phyloP scores from a whole-genome alignment of 2,888 invertebrate species.

The Lasioglossum morio region DNA sequence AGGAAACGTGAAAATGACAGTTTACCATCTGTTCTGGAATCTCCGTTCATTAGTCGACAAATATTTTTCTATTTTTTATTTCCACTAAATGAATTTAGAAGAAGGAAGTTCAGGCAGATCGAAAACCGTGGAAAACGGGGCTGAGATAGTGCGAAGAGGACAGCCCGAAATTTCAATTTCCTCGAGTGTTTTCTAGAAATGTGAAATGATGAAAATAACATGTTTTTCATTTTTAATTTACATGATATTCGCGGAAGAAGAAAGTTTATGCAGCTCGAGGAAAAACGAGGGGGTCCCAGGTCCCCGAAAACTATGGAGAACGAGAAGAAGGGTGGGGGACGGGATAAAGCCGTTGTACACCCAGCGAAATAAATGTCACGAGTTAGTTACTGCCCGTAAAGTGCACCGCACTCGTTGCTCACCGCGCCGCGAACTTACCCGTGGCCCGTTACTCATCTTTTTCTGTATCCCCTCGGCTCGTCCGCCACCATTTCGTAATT shows the following conservation, averaged over 20 bases:
- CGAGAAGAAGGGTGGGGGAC: conserved; percentile 36
- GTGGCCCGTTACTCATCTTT: conserved; percentile 67
- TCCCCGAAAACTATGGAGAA: conserved; percentile 19
- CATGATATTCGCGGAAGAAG: background rate
- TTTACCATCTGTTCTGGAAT: too few relatives aligned
- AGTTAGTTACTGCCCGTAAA: conserved; percentile 72
- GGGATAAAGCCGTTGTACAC: conserved; percentile 63
- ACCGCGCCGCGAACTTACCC: conserved; percentile 62
- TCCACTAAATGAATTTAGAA: background rate
- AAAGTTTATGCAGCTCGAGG: background rate
- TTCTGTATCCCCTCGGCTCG: conserved; percentile 37
- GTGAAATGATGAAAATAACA: too few relatives aligned
- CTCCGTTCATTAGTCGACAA: too few relatives aligned
- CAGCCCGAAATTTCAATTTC: too few relatives aligned
- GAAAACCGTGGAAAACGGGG: conserved; percentile 21
- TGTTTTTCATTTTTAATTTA: too few relatives aligned
- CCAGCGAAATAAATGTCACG: conserved; percentile 71
- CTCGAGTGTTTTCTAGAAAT: too few relatives aligned
- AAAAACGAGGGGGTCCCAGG: background rate
- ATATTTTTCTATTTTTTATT: too few relatives aligned
- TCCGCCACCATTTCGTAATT: conserved; percentile 56
- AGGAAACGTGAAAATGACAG: too few relatives aligned
- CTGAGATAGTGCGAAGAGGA: too few relatives aligned
- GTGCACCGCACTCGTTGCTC: conserved; percentile 61
- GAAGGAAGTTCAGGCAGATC: background rate